Conservation (phyloP, 1,140 invertebrate species). For the Mycetomoellerius zeteki region DNA sequence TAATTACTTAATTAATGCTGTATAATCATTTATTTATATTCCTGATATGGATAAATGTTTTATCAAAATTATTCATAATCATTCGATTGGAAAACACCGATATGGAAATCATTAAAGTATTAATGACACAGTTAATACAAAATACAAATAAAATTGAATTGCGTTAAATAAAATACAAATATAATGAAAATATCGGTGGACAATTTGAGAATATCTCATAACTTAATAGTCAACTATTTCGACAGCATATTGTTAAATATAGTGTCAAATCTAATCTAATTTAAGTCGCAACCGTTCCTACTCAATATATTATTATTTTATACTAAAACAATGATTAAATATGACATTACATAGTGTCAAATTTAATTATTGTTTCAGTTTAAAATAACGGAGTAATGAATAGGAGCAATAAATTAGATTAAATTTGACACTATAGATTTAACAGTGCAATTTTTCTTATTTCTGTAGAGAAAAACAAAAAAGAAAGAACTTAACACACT, state of each 20-base stretch:
- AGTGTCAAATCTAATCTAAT: no score
- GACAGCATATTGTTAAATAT: background rate
- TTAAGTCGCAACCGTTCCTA: no score
- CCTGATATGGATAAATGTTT: conserved; percentile 33
- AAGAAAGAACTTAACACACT: background rate
- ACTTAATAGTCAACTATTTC: background rate
- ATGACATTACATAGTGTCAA: no score
- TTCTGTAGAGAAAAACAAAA: background rate
- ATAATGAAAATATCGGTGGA: background rate
- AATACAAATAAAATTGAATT: conserved; percentile 19
- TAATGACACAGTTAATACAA: background rate
- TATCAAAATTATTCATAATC: conserved; percentile 25
- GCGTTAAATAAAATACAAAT: background rate
- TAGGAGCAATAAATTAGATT: no score
- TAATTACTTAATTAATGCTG: conserved; percentile 39
- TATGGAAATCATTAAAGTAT: conserved; percentile 30
- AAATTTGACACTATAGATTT: no score
- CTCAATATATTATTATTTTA: no score
- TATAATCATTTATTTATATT: conserved; percentile 13
- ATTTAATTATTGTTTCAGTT: no score
- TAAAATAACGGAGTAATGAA: no score
- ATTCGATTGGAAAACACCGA: conserved; percentile 1
- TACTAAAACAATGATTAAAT: no score
- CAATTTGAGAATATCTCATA: background rate
- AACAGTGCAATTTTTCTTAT: background rate